Evolutionary conservation across 2,797 vertebrate genomes (phyloP).

Genomic region (Clarias fuscus): DNA sequence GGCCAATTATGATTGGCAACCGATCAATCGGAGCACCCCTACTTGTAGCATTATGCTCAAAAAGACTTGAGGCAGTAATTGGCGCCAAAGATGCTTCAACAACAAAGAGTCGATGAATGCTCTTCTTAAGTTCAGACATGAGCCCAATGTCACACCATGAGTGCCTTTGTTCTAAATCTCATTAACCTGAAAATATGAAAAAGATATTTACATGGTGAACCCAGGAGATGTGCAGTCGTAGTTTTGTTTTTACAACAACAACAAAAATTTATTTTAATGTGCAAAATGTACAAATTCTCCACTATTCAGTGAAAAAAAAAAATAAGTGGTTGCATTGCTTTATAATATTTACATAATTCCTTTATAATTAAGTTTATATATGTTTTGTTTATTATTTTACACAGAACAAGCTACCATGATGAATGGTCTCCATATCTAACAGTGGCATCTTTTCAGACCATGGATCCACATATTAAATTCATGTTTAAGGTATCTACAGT

Average conservation of each 20-base stretch:
- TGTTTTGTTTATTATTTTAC: neutral
- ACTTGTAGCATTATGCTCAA: no score
- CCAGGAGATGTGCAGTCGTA: no score
- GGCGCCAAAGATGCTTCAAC: no score
- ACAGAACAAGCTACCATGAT: neutral
- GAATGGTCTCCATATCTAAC: neutral
- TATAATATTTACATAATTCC: no score
- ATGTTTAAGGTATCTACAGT: neutral
- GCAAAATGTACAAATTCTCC: neutral
- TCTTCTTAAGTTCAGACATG: no score
- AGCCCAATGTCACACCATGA: neutral
- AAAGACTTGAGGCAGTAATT: no score
- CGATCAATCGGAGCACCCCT: no score
- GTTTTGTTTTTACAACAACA: no score
- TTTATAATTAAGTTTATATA: no score
- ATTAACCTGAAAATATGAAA: neutral
- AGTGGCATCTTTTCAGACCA: neutral
- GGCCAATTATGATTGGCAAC: no score
- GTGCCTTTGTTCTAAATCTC: neutral
- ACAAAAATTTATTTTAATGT: neutral
- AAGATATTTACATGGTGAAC: neutral
- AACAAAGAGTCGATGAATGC: slow-evolving; percentile 21
- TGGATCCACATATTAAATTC: neutral
- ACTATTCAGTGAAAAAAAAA: neutral
- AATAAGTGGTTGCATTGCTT: neutral